Conservation (phyloP, 2,113 vertebrate species). For the Pedetes capensis region DNA sequence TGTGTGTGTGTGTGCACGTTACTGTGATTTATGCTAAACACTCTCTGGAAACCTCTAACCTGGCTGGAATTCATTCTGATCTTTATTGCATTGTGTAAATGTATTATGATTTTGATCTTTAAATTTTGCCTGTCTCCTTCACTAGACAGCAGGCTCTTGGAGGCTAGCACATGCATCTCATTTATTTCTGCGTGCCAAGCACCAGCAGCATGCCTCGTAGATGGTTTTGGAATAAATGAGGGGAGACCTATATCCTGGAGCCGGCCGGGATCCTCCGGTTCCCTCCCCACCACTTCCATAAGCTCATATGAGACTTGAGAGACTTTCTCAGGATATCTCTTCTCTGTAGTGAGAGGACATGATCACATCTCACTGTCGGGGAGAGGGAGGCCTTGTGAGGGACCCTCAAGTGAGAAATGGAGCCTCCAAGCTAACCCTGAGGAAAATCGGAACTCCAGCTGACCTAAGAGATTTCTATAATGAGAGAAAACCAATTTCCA, state of each 20-base stretch:
- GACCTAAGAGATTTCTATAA: slow-evolving; percentile 80
- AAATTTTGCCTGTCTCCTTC: neutral
- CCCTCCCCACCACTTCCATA: neutral
- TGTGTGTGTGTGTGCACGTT: fast-evolving
- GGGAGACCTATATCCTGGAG: neutral
- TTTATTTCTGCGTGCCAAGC: neutral
- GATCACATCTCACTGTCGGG: neutral
- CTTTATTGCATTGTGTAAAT: neutral
- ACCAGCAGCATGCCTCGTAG: neutral
- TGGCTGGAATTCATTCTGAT: neutral
- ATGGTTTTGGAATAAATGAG: neutral
- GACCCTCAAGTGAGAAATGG: slow-evolving; percentile 2
- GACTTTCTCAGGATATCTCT: neutral
- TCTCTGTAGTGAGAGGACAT: neutral
- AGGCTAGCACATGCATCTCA: neutral
- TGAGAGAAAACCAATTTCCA: slow-evolving; percentile 85
- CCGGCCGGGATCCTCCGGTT: neutral
- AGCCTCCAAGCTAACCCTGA: neutral
- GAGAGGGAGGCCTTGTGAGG: neutral
- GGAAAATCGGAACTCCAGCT: slow-evolving; percentile 76
- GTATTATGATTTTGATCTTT: neutral
- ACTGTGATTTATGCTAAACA: neutral
- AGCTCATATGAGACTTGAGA: neutral
- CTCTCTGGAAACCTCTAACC: neutral
- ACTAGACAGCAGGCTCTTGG: neutral